These are phyloP conservation scores for Megaleporinus macrocephalus DNA, from an alignment of 2,113 vertebrate genomes.

Conservation along the genomic window DNA sequence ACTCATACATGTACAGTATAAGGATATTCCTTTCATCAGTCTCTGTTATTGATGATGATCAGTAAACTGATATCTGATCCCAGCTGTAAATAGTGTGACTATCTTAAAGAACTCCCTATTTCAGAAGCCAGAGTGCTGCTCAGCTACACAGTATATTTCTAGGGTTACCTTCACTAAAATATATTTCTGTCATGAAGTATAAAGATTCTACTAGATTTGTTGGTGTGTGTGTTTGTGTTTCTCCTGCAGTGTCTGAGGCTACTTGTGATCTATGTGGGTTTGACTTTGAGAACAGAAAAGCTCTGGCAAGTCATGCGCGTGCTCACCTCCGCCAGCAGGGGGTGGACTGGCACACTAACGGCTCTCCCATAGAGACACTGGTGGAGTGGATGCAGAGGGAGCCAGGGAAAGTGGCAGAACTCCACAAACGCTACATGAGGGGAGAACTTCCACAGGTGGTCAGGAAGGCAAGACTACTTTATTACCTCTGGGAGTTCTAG, in stretches of 20 bases:
- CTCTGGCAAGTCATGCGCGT: constrained; percentile 89
- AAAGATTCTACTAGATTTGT: not conserved
- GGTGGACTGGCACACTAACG: constrained; percentile 90
- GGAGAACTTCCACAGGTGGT: constrained; percentile 81
- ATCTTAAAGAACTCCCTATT: too few relatives aligned
- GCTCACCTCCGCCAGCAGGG: constrained; percentile 92
- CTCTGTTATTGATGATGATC: too few relatives aligned
- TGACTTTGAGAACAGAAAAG: constrained; percentile 94
- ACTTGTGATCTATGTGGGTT: constrained; percentile 94
- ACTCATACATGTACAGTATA: too few relatives aligned
- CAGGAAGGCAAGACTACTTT: constrained; percentile 52
- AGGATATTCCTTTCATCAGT: too few relatives aligned
- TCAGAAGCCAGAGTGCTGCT: too few relatives aligned
- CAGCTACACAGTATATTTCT: too few relatives aligned
- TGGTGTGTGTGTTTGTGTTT: constrained; percentile 12
- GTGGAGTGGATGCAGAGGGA: constrained; percentile 89
- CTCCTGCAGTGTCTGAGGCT: constrained; percentile 70
- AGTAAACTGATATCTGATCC: too few relatives aligned
- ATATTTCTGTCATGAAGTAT: too few relatives aligned
- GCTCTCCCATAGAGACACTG: constrained; percentile 90
- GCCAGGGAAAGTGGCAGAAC: constrained; percentile 84
- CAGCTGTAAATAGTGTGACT: too few relatives aligned
- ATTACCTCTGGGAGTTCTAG: too few relatives aligned
- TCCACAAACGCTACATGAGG: constrained; percentile 86
- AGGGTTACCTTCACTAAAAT: too few relatives aligned